phyloP scores from a whole-genome alignment of 2,797 vertebrate genomes.

The Crocidura indochinensis region DNA sequence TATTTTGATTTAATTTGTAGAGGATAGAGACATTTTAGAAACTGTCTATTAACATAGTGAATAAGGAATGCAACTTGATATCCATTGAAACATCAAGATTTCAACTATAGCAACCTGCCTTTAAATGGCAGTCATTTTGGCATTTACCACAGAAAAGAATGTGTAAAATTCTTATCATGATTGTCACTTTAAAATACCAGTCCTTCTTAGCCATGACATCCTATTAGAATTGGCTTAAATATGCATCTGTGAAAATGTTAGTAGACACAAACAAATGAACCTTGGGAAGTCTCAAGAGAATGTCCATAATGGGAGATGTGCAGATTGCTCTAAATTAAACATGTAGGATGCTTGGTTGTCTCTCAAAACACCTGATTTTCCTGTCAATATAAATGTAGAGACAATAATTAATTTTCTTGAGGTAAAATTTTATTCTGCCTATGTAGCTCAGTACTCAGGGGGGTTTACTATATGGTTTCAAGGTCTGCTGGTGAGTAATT shows the following conservation, averaged over 20 bases:
- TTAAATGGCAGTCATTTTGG: constrained; percentile 69
- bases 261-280: constrained; percentile 23
- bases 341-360: constrained; percentile 42
- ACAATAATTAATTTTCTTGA: constrained; percentile 82
- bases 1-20: background rate
- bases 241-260: constrained; percentile 75
- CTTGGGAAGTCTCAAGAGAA: constrained; percentile 19
- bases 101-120: constrained; percentile 20
- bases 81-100: constrained; percentile 47
- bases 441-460: constrained; percentile 76
- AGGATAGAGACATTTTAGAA: background rate
- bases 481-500: constrained; percentile 85
- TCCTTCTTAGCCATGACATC: constrained; percentile 49
- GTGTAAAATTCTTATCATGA: constrained; percentile 34
- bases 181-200: constrained; percentile 70
- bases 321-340: constrained; percentile 63
- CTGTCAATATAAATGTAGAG: constrained; percentile 76
- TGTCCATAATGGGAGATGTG: background rate
- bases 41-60: background rate
- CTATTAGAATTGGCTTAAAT: constrained; percentile 73
- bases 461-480: constrained; percentile 86
- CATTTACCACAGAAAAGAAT: constrained; percentile 63
- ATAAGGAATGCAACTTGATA: constrained; percentile 55
- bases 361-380: constrained; percentile 78
- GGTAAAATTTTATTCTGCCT: constrained; percentile 83